A percentile compares a stretch with the other conserved stretches of the same genome.
phyloP scores from a whole-genome alignment of 2,797 vertebrate genomes.

The Pelodytes ibericus region DNA sequence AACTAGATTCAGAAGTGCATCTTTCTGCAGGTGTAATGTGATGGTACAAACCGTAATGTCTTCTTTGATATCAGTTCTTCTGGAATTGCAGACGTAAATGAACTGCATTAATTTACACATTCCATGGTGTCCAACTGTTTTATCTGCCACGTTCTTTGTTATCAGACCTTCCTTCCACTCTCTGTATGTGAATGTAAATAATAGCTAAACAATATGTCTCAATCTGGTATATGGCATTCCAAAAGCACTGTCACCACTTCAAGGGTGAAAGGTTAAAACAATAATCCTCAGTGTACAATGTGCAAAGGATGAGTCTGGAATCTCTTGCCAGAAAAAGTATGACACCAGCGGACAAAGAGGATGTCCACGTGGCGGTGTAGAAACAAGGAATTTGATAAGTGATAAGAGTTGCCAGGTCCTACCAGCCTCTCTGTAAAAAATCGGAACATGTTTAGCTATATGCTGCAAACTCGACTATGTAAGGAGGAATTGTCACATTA shows the following conservation, averaged over 20 bases:
- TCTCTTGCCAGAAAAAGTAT: neutral
- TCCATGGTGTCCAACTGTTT: conserved; percentile 36
- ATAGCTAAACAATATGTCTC: conserved; percentile 28
- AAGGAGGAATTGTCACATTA: too few species aligned
- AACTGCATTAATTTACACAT: conserved; percentile 25
- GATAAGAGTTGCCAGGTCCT: neutral
- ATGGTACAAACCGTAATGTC: too few species aligned
- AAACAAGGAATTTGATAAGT: neutral
- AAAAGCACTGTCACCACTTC: conserved; percentile 16
- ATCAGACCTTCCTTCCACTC: conserved; percentile 15
- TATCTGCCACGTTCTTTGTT: conserved; percentile 39
- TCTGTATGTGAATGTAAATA: conserved; percentile 20
- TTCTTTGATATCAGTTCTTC: neutral
- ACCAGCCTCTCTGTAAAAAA: too few species aligned
- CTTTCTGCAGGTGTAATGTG: too few species aligned
- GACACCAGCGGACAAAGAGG: conserved; percentile 25
- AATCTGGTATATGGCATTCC: conserved; percentile 18
- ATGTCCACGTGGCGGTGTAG: neutral
- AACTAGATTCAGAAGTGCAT: too few species aligned
- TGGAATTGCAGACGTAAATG: neutral
- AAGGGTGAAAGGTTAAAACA: conserved; percentile 43
- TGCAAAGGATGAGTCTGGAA: conserved; percentile 19
- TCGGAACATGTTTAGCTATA: too few species aligned
- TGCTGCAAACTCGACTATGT: too few species aligned
- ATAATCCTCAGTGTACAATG: conserved; percentile 36